A percentile compares a stretch with the other conserved stretches of the same genome.
Conservation (phyloP, 2,113 vertebrate genomes). For the Hyperopisus bebe region DNA sequence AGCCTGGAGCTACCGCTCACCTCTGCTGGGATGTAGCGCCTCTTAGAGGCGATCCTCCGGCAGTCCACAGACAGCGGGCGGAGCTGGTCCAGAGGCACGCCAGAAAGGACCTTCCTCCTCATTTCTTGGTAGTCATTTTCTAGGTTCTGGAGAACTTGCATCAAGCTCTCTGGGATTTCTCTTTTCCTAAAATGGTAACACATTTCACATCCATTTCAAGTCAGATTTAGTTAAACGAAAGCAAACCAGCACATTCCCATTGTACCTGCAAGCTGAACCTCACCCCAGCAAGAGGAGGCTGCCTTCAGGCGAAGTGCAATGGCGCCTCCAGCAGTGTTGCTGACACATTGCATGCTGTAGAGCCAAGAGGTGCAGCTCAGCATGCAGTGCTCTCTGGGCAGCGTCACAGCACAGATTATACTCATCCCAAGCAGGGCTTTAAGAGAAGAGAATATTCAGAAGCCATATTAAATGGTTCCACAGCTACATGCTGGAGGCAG, state of each 20-base stretch:
- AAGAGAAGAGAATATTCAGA: neutral
- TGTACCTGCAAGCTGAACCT: neutral
- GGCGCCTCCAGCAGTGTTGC: constrained; percentile 51
- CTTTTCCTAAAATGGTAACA: constrained; percentile 29
- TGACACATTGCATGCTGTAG: constrained; percentile 51
- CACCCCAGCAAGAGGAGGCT: constrained; percentile 24
- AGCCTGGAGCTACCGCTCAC: neutral
- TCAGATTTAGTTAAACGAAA: neutral
- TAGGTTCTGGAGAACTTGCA: constrained; percentile 39
- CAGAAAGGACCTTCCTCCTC: constrained; percentile 45
- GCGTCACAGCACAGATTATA: neutral
- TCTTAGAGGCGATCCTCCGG: neutral
- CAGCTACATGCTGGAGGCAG: neutral
- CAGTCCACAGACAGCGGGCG: constrained; percentile 46
- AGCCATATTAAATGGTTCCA: neutral
- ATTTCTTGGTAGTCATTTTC: constrained; percentile 45
- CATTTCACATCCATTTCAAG: neutral
- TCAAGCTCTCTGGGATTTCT: constrained; percentile 24
- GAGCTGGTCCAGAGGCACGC: constrained; percentile 46
- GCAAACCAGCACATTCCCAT: neutral
- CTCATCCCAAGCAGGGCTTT: neutral
- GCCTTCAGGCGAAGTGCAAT: constrained; percentile 31
- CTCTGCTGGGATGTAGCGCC: constrained; percentile 34
- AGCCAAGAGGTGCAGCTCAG: constrained; percentile 50
- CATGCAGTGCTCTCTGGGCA: constrained; percentile 27